Evolutionary conservation across 2,888 invertebrate species (phyloP), one percentile per base, ranked within the genome.

Genomic region (Tetragonisca angustula): DNA sequence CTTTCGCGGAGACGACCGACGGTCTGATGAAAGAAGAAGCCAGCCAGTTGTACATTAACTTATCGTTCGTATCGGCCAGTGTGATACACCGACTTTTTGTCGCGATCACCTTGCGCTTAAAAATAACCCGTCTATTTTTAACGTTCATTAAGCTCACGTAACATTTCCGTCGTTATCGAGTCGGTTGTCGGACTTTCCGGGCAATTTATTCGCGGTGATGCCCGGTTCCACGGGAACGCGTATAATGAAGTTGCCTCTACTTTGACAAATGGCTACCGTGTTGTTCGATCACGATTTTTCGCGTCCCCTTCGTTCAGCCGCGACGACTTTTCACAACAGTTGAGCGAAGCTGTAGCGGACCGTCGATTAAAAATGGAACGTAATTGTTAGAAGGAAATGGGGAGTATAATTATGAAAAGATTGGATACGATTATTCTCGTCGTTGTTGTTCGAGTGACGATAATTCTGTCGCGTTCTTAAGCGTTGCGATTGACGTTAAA

Each of bases 51-150:
- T 2, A 0, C 19, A 19, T 64, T 21, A 32, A 64, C 21, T 21
- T 21, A 13, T 13, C 32, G 50, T 32, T 43, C 65, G 56, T 56
- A 52, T 71, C 64, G 68, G 11, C 27, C 54, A 49, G 43, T 17
- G 54, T 24, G 73, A 81, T 79, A 59, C 69, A 62, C 11, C n/a
- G n/a, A 52, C 56, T 56, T 79, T 78, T 79, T 70, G 68, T 17
- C 54, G 43, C 24, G 54, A 80, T 83, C 80, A 71, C 82, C 61
- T 80, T 71, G 71, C 75, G 54, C 21, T 75, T 81, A 80, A 81
- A 80, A 80, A 83, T 83, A 81, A 61, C 70, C 19, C 27, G 71
- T 67, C 50, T 83, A 72, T 83, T 75, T 81, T 74, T 82, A 79
- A 64, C 65, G 24, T 27, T 79, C 69, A 27, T 82, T 76, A 76